Conservation (phyloP, 2,888 invertebrate genomes). For the Scaptomyza reducta region DNA sequence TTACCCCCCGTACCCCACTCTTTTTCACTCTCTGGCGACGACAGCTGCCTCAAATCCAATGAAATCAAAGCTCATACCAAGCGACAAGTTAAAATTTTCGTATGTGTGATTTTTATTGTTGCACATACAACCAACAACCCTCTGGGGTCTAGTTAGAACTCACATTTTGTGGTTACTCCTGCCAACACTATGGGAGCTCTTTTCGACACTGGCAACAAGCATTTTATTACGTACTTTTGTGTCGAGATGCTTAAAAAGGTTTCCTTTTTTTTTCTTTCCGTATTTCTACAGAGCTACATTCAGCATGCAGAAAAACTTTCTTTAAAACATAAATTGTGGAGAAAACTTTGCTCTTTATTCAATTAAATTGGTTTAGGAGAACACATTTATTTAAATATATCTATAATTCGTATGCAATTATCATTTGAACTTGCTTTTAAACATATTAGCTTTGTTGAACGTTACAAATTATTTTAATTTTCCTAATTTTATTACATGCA, state of each 20-base stretch:
- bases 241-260: slow-evolving; percentile 2
- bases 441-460: no score
- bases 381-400: no score
- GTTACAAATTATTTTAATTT: no score
- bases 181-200: slow-evolving; percentile 7
- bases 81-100: slow-evolving; percentile 46
- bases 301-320: not conserved
- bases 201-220: slow-evolving; percentile 13
- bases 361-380: no score
- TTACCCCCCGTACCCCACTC: not conserved
- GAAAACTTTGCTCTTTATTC: no score
- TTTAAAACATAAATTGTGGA: not conserved
- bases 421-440: no score
- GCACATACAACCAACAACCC: slow-evolving; percentile 41
- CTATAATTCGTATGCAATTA: no score
- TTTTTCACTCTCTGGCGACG: not conserved
- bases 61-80: slow-evolving; percentile 54
- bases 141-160: slow-evolving; percentile 66
- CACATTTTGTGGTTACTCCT: slow-evolving; percentile 33
- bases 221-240: slow-evolving; percentile 24
- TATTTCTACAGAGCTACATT: no score
- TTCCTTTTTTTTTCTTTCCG: no score
- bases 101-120: slow-evolving; percentile 55
- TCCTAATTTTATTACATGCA: no score
- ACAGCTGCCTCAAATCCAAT: slow-evolving; percentile 42